Conservation (phyloP, 2,113 vertebrate genomes). For the Istiophorus platypterus region DNA sequence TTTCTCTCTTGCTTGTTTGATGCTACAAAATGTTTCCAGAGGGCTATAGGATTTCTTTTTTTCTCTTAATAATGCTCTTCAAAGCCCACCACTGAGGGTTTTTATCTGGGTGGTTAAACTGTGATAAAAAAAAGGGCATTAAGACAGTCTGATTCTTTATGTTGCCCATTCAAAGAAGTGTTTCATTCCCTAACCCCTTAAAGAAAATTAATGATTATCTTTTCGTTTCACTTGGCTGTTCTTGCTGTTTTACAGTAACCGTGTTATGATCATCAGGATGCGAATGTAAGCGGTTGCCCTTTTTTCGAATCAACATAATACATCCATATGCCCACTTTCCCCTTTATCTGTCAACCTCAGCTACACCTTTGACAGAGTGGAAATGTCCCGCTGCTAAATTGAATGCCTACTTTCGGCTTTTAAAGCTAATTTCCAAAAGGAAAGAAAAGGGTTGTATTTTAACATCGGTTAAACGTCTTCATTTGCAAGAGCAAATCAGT, state of each 20-base stretch:
- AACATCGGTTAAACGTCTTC: constrained; percentile 7
- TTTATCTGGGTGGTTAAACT: constrained; percentile 14
- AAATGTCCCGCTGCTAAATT: constrained; percentile 14
- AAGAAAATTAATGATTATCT: constrained; percentile 12
- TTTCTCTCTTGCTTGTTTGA: not conserved
- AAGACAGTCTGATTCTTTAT: constrained; percentile 8
- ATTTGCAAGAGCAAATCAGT: constrained; percentile 20
- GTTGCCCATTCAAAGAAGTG: constrained; percentile 1
- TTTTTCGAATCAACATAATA: constrained; percentile 27
- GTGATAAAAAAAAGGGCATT: not conserved
- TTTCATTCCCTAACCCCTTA: constrained; percentile 17
- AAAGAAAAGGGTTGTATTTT: constrained; percentile 10
- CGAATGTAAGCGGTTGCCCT: constrained; percentile 9
- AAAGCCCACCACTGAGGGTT: constrained; percentile 17
- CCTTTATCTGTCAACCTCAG: constrained; percentile 28
- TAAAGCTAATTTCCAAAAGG: constrained; percentile 25
- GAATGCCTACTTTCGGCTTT: constrained; percentile 27
- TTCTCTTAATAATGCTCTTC: constrained; percentile 9
- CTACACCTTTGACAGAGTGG: constrained; percentile 23
- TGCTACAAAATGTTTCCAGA: constrained; percentile 1
- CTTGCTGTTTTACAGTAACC: constrained; percentile 1
- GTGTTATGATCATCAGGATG: constrained; percentile 11
- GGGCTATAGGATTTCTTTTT: constrained; percentile 10
- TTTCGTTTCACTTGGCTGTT: constrained; percentile 13
- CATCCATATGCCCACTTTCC: not conserved